Evolutionary conservation across 2,797 vertebrate species (phyloP), one percentile per base, ranked within the genome.

Genomic region (Notolabrus celidotus): DNA sequence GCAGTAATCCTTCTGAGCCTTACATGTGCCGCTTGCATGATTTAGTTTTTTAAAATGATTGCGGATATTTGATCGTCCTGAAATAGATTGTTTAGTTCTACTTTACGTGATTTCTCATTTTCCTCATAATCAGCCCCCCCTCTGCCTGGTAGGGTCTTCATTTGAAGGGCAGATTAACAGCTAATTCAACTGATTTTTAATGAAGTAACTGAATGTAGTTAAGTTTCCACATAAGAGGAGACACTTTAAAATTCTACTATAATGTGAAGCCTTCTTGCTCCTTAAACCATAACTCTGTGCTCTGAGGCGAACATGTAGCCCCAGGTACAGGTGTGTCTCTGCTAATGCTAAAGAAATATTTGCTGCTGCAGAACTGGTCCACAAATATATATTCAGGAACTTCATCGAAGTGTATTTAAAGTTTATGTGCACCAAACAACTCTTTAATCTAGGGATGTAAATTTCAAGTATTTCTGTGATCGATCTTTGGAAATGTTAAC

Each of bases 101-200:
- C 50, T 55, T 17, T 56, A 11, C 1, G 3, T 29, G 25, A 11
- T 7, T 16, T 15, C 42, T 41, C 19, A 27, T 27, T 29, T n/a
- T n/a, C n/a, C n/a, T n/a, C n/a, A n/a, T n/a, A 29, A 41, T 69
- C 29, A 41, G 16, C 16, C 17, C 16, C 7, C 38, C 52, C 15
- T 15, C 34, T 41, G 12, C 36, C 10, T 15, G 17, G n/a, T 43
- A 25, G 43, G 56, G n/a, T 8, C 20, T 73, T 67, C 10, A 39
- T 61, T 33, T 53, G 36, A 45, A 38, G n/a, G n/a, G 9, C 39
- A 41, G 38, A 71, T 76, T 66, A 39, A 9, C 27, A 69, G 49
- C 59, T 67, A 50, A 64, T 68, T 53, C 55, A 67, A 62, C 45
- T 9, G 43, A 64, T 67, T 67, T n/a, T 77, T 64, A 50, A 74